Evolutionary conservation across 2,888 invertebrate species (phyloP).

Genomic region (Nephrocerus scutellatus): DNA sequence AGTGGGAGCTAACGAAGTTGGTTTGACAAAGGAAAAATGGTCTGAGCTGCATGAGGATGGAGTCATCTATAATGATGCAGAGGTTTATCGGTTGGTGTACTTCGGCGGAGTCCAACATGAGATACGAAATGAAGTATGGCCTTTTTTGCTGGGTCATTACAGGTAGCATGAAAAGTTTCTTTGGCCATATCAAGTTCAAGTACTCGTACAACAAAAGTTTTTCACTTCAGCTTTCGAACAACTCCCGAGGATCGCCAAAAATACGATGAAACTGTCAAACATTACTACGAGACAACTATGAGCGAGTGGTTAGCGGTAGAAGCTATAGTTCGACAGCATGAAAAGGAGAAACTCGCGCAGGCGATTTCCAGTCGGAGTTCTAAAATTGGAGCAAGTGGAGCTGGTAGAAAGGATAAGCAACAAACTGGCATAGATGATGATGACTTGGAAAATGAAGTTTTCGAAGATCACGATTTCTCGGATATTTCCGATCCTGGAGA

Average conservation of each 20-base stretch:
- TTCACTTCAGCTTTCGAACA: conserved; percentile 57
- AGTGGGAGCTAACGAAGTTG: conserved; percentile 59
- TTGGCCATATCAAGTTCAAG: background rate
- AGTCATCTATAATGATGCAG: conserved; percentile 56
- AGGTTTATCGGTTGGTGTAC: conserved; percentile 77
- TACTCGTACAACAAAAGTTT: too few relatives aligned
- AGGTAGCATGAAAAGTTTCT: conserved; percentile 45
- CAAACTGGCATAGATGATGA: conserved; percentile 50
- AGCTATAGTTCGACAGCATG: conserved; percentile 77
- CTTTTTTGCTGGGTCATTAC: conserved; percentile 80
- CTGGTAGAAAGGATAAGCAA: background rate
- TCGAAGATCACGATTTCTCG: conserved; percentile 52
- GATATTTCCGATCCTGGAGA: conserved; percentile 50
- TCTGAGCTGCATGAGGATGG: conserved; percentile 60
- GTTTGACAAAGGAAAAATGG: conserved; percentile 75
- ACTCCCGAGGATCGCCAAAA: conserved; percentile 58
- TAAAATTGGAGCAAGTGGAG: conserved; percentile 52
- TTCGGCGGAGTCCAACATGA: conserved; percentile 79
- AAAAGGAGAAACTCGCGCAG: conserved; percentile 74
- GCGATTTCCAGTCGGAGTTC: conserved; percentile 74
- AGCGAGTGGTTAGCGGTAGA: conserved; percentile 94
- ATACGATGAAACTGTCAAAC: conserved; percentile 60
- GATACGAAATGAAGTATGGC: conserved; percentile 76
- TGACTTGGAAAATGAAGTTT: conserved; percentile 51
- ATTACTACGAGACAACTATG: conserved; percentile 83